Evolutionary conservation across 2,797 vertebrate species (phyloP), one percentile per base, ranked within the genome.

Genomic region (Typhlichthys eigenmanni): DNA sequence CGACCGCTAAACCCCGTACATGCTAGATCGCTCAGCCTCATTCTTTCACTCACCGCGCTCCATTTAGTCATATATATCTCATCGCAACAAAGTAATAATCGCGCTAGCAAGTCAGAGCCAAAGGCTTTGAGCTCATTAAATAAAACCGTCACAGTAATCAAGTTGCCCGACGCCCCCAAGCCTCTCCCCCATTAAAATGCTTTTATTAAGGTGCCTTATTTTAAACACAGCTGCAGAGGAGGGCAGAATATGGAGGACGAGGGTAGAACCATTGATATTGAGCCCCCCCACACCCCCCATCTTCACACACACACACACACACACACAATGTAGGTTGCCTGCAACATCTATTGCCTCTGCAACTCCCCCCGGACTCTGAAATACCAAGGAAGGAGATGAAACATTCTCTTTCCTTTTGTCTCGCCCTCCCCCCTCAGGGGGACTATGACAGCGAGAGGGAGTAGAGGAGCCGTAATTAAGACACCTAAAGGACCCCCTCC

Each of bases 401-500:
- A 87, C 87, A 80, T 81, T 59, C 82, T 66, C 82, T 83, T 54
- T 83, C 69, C 81, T 88, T 89, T 88, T 88, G 88, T 88, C 83
- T 83, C 64, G 78, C 73, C 80, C 84, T 84, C 85, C 83, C 83
- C 86, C 71, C 19, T 32, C 29, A 24, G 24, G 83, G 78, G 81
- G 88, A 85, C 16, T 67, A 80, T 90, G 87, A 90, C 89, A 87
- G 87, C 69, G 47, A 87, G 81, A 78, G 78, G 85, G 86, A 85
- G 87, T 86, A 85, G 82, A 86, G 71, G 75, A 81, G 78, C 74
- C 85, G 79, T 90, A 89, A 91, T 89, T 87, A 88, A 90, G 86
- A 87, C 80, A 89, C 88, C 88, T 89, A 87, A 89, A 89, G 86
- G 88, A 89, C 88, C 89, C 85, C 83, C 79, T 74, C 80, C 79